A percentile compares a stretch with the other conserved stretches of the same genome.
Evolutionary conservation across 2,888 invertebrate species (phyloP).

Genomic region (Megamerina dolium): DNA sequence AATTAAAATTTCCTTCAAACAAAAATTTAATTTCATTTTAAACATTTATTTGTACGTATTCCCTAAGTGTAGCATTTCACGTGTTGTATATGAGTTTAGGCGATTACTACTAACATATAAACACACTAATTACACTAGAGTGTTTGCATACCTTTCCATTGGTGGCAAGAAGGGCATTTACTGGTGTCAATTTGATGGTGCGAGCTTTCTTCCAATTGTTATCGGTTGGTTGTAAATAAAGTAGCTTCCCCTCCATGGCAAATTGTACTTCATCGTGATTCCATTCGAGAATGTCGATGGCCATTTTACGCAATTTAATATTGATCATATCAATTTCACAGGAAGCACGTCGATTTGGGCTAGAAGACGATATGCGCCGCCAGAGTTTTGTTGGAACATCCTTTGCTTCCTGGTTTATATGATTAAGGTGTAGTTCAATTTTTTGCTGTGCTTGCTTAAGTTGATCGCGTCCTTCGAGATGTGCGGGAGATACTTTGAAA

Average conservation of each 20-base stretch:
- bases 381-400: conserved; percentile 86
- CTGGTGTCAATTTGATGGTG: conserved; percentile 79
- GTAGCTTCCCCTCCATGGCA: conserved; percentile 80
- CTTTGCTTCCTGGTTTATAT: conserved; percentile 90
- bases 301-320: conserved; percentile 86
- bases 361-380: conserved; percentile 76
- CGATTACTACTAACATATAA: too few species aligned
- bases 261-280: conserved; percentile 88
- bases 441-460: conserved; percentile 84
- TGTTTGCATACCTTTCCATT: conserved; percentile 85
- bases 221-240: conserved; percentile 84
- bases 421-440: conserved; percentile 87
- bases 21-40: too few species aligned
- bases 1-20: too few species aligned
- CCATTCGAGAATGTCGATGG: conserved; percentile 90
- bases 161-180: conserved; percentile 85
- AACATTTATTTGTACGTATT: too few species aligned
- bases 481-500: conserved; percentile 81
- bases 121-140: too few species aligned
- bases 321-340: conserved; percentile 84
- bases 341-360: conserved; percentile 62
- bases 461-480: conserved; percentile 76
- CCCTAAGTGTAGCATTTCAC: too few species aligned
- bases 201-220: conserved; percentile 86
- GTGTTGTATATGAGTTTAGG: too few species aligned